Evolutionary conservation across 2,113 vertebrate species (phyloP).

Genomic region (Hypomesus transpacificus): DNA sequence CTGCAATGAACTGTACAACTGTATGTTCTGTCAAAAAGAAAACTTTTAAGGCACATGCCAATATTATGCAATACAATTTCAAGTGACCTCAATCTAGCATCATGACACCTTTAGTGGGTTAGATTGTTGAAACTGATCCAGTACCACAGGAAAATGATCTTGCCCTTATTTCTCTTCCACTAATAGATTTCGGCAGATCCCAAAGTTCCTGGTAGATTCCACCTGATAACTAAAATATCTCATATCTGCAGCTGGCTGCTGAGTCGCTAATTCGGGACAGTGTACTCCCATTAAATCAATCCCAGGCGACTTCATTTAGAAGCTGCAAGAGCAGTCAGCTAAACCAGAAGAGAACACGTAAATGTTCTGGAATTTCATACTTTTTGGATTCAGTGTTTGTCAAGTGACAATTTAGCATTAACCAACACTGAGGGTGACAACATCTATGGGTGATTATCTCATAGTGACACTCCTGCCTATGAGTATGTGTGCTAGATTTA

Average conservation of each 20-base stretch:
- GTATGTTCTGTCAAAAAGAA: no score
- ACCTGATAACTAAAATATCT: conserved; percentile 72
- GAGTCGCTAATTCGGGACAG: conserved; percentile 69
- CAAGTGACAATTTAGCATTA: conserved; percentile 72
- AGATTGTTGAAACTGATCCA: neutral
- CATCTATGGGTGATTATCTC: no score
- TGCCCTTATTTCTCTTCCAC: conserved; percentile 38
- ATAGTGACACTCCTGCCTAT: no score
- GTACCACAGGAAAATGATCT: conserved; percentile 19
- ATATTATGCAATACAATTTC: no score
- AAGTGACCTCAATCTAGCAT: no score
- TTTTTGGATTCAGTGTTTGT: conserved; percentile 65
- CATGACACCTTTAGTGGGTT: no score
- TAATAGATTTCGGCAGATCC: conserved; percentile 49
- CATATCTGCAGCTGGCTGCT: conserved; percentile 58
- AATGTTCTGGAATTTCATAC: conserved; percentile 57
- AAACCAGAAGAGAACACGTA: conserved; percentile 43
- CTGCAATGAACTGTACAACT: no score
- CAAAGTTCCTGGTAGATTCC: conserved; percentile 54
- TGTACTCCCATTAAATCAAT: conserved; percentile 63
- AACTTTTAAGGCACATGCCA: no score
- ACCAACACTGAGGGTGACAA: conserved; percentile 13
- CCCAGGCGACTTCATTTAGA: conserved; percentile 67
- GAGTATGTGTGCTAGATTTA: no score
- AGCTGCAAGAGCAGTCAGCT: conserved; percentile 58